Evolutionary conservation across 2,888 invertebrate genomes (phyloP), one percentile per base, ranked within the genome.

Genomic region (Adelognathus sp.): DNA sequence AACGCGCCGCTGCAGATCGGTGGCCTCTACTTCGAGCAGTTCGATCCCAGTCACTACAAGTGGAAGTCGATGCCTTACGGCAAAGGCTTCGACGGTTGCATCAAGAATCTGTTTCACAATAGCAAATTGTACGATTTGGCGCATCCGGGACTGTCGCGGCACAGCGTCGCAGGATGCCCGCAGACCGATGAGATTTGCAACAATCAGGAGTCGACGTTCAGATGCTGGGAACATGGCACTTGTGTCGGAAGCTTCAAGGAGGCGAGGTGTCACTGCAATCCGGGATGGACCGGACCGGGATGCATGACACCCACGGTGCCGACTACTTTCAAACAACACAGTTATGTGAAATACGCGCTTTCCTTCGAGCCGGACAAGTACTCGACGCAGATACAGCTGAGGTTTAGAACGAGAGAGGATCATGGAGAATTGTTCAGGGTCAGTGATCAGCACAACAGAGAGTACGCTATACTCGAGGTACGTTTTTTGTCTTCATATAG

Each of bases 1-100:
- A 98, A 98, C 92, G 95, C 98, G 0, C 98, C 98, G 0, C 92
- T 99, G 61, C 99, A 99, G 93, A 94, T 99, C 75, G 99, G 99
- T 70, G 98, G 98, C 6, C 92, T 98, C 16, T 97, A 97, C 87
- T 95, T 97, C 44, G 96, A 98, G 87, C 97, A 97, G 86, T 97
- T 97, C 88, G 97, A 97, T 87, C 97, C 97, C 0, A 95, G 96
- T 0, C 95, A 96, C 83, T 98, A 97, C 91, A 96, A 96, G 86
- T 98, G 98, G 98, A 96, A 97, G 85, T 96, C 96, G 85, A 96
- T 97, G 94, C 97, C 97, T 0, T 95, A 96, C 50, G 96, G 97
- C 1, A 96, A 96, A 92, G 96, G 97, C 21, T 99, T 99, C 90
- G 97, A 97, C 89, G 99, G 99, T 9, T 99, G 99, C 92, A 97